A percentile compares a stretch with the other conserved stretches of the same genome.
These are phyloP conservation scores for Numenius arquata DNA, from an alignment of 2,113 vertebrate genomes.

Conservation along the genomic window DNA sequence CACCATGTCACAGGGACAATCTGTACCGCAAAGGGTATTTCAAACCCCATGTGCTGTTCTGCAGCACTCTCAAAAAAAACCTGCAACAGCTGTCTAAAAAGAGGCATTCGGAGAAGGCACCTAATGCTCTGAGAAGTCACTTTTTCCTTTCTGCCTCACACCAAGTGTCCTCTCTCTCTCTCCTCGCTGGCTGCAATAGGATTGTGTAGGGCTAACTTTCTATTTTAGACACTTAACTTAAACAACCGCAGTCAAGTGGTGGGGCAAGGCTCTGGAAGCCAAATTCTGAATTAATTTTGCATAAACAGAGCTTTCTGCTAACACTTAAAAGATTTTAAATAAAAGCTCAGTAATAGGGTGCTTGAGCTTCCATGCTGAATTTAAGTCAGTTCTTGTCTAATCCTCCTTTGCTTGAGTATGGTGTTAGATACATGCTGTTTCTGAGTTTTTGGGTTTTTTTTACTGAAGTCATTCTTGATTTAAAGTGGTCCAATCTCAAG, in stretches of 20 bases:
- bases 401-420: background rate
- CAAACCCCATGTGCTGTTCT: background rate
- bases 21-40: background rate
- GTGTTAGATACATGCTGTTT: background rate
- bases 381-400: background rate
- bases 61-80: background rate
- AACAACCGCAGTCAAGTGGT: background rate
- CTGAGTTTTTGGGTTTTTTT: background rate
- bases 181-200: background rate
- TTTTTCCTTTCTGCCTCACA: background rate
- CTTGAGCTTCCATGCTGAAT: background rate
- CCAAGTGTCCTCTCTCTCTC: background rate
- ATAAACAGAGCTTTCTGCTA: background rate
- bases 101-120: background rate
- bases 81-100: rapidly evolving
- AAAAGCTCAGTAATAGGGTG: background rate
- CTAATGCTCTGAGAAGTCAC: background rate
- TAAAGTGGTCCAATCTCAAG: background rate
- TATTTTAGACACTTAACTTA: background rate
- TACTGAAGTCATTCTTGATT: background rate
- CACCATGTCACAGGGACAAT: background rate
- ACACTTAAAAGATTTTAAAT: background rate
- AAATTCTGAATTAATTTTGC: background rate
- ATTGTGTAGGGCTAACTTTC: background rate
- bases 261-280: background rate